A percentile compares a stretch with the other conserved stretches of the same genome.
phyloP scores from a whole-genome alignment of 2,797 vertebrate genomes.

The Toxotes lorentzi region DNA sequence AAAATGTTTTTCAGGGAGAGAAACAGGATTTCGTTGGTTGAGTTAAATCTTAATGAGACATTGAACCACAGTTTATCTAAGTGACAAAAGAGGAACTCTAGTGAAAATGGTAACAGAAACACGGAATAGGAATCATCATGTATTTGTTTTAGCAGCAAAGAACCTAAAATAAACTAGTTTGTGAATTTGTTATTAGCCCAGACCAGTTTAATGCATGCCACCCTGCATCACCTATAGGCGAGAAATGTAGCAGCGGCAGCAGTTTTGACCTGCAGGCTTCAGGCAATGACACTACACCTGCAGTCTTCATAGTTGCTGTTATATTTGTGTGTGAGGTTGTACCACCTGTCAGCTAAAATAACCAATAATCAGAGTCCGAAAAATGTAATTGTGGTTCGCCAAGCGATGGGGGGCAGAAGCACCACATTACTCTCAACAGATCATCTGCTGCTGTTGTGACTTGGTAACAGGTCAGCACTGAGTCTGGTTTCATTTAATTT shows the following conservation, averaged over 20 bases:
- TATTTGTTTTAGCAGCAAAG: not conserved
- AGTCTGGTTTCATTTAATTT: not conserved
- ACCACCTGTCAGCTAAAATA: not conserved
- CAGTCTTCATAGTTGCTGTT: not conserved
- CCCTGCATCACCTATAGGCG: slow-evolving; percentile 1
- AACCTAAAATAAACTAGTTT: not conserved
- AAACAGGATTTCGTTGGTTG: not conserved
- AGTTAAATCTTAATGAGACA: not conserved
- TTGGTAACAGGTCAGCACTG: no score
- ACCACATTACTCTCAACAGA: no score
- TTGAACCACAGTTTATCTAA: not conserved
- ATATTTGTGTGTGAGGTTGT: not conserved
- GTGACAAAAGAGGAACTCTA: not conserved
- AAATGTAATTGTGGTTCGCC: not conserved
- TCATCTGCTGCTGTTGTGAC: not conserved
- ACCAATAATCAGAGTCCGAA: not conserved
- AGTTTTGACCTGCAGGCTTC: not conserved
- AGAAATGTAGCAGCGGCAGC: slow-evolving; percentile 1
- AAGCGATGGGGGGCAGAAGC: no score
- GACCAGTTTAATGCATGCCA: not conserved
- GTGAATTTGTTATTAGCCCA: not conserved
- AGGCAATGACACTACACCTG: not conserved
- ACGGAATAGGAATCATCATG: not conserved
- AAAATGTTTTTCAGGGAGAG: no score
- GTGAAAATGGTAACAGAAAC: not conserved